Evolutionary conservation across 2,797 vertebrate species (phyloP).

Genomic region (Oophaga sylvatica): DNA sequence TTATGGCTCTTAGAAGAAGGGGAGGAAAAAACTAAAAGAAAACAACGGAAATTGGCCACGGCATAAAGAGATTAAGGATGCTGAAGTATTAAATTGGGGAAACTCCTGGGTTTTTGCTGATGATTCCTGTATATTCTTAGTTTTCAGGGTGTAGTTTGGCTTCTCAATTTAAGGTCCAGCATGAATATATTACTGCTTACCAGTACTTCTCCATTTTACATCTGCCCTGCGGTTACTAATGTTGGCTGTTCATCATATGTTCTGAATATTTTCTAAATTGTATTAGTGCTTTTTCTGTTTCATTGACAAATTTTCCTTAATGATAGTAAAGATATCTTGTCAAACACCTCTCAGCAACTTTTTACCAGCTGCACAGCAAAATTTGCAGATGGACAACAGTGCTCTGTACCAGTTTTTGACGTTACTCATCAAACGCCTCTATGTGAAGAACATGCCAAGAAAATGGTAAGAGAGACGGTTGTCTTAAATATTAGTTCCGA

Average conservation of each 20-base stretch:
- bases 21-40: too few species aligned
- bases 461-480: constrained; percentile 82
- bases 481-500: background rate
- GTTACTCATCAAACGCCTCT: constrained; percentile 98
- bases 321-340: constrained; percentile 86
- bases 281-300: background rate
- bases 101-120: too few species aligned
- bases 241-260: background rate
- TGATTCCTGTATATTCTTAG: background rate
- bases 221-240: background rate
- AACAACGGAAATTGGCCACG: too few species aligned
- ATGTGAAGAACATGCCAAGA: constrained; percentile 99
- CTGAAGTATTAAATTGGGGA: too few species aligned
- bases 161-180: background rate
- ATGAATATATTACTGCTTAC: too few species aligned
- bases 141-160: background rate
- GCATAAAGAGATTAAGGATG: too few species aligned
- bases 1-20: too few species aligned
- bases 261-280: background rate
- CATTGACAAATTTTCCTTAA: constrained; percentile 69
- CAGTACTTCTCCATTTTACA: background rate
- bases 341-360: constrained; percentile 97
- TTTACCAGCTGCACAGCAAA: constrained; percentile 98
- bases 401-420: constrained; percentile 97
- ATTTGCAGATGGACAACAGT: constrained; percentile 98